Base-by-base conservation (phyloP, 2,797 vertebrate genomes). In the Parotocinclus haroldoi region DNA sequence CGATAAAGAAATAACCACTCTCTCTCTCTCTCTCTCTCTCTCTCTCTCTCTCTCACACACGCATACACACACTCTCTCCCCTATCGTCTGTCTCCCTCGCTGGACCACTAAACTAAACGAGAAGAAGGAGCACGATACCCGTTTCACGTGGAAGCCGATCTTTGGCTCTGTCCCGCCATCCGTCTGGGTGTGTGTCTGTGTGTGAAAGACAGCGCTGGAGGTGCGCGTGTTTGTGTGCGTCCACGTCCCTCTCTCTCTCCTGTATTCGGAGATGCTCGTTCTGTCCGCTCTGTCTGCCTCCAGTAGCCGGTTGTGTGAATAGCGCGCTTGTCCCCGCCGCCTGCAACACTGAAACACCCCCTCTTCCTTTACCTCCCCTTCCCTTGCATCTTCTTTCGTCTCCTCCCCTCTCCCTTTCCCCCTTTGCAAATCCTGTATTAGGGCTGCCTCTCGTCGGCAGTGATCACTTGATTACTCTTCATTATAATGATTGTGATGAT, bases 401-500 rank as follows among this genome's bases (percentile, higher is more conserved):
- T 71, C 75, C 58, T 46, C 73, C 73, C 72, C 78, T 75, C 63
- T 54, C 75, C 78, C 78, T 77, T 14, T 61, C 17, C 74, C 63
- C 50, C 65, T 67, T 58, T 73, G 42, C 37, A 81, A 79, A 87
- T 84, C 83, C 76, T 65, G 72, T 67, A 83, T 82, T 82, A 75
- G 76, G 72, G 73, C 44, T 10, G 63, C 72, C 70, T 68, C 82
- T 82, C 77, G 83, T 69, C 68, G 74, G 76, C 71, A 89, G 86
- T 84, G 89, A 90, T 88, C 87, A 80, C 74, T 80, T 86, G 86
- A 89, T 89, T 86, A 88, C 57, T 66, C 85, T 86, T 85, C 85
- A 87, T 86, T 86, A 86, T 87, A 86, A 88, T 82, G 84, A 83
- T 84, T 83, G 80, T 83, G 85, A 90, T 90, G 88, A 87, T 87